A percentile compares a stretch with the other conserved stretches of the same genome.
Evolutionary conservation across 2,888 invertebrate genomes (phyloP).

Genomic region (Panorpa germanica): DNA sequence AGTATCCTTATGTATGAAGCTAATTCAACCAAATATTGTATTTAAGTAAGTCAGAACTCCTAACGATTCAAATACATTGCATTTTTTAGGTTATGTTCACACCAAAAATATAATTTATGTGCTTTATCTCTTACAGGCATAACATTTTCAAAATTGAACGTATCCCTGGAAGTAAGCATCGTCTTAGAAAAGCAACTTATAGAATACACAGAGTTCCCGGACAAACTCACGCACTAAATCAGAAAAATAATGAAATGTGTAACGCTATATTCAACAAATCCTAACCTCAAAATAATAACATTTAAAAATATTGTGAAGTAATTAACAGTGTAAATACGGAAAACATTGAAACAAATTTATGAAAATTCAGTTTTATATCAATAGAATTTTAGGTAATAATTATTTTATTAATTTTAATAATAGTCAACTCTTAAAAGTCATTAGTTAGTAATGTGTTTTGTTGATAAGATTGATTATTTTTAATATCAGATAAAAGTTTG

Average conservation of each 20-base stretch:
- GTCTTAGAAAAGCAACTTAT: constrained; percentile 33
- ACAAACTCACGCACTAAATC: constrained; percentile 54
- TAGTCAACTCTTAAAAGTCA: no score
- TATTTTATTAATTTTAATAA: no score
- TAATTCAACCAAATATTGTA: constrained; percentile 44
- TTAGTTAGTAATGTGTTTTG: no score
- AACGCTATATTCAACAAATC: constrained; percentile 23
- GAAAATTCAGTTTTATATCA: no score
- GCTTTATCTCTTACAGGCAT: constrained; percentile 26
- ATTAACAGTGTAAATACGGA: no score
- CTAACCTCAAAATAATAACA: no score
- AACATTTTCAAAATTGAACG: constrained; percentile 43
- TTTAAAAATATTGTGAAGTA: no score
- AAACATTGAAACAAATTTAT: no score
- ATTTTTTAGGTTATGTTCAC: constrained; percentile 2
- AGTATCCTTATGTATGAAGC: constrained; percentile 56
- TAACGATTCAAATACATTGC: constrained; percentile 2
- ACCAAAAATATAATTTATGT: constrained; percentile 7
- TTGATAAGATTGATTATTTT: no score
- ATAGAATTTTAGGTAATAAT: no score
- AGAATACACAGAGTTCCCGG: constrained; percentile 36
- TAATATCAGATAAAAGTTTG: no score
- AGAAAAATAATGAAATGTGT: constrained; percentile 66
- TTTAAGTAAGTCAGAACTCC: constrained; percentile 29
- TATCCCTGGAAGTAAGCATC: constrained; percentile 40